Base-by-base conservation (phyloP, 2,113 vertebrate genomes). In the Ptilonorhynchus violaceus region DNA sequence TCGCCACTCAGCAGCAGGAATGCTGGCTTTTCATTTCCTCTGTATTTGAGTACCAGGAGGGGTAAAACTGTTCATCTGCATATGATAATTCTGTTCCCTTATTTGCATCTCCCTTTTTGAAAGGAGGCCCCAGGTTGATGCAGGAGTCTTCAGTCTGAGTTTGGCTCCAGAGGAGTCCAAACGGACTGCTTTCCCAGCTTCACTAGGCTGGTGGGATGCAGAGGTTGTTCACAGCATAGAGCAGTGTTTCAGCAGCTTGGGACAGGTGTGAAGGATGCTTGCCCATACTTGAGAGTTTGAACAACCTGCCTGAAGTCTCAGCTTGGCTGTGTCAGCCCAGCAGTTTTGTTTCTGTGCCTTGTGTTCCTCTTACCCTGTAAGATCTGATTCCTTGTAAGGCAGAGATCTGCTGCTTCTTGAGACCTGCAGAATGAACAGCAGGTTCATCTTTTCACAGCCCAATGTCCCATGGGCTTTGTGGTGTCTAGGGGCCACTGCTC, bases 1-100 rank as follows among this genome's bases (percentile, higher is more conserved):
- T 97, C 88, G 82, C 88, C 69, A 41, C 85, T 92, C 85, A 59
- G 82, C 93, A 95, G 92, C 78, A 86, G 88, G 82, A 96, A 58
- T 72, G 63, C 86, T 75, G 20, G 60, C 88, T 92, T 95, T 94
- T 93, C 76, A 86, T 92, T 93, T 94, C 83, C 88, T 88, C 49
- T 22, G 30, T 70, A 46, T 74, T 84, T 62, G 75, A 92, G 90
- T 78, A 96, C 17, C 83, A 92, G 79, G 16, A 92, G 76, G 88
- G 28, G 44, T 90, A 78, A 85, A 75, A 70, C 49, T 64, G 24
- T 56, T 86, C 60, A 81, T 96, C 90, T 95, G 66, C 64, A 68
- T 92, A 78, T 75, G 85, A 47, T 92, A 95, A 96, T 89, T 15
- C n/a, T 41, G 33, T 59, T 90, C 27, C 63, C 72, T 93, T 74